Base-by-base conservation (phyloP, 2,113 vertebrate genomes). In the Piaya cayana region DNA sequence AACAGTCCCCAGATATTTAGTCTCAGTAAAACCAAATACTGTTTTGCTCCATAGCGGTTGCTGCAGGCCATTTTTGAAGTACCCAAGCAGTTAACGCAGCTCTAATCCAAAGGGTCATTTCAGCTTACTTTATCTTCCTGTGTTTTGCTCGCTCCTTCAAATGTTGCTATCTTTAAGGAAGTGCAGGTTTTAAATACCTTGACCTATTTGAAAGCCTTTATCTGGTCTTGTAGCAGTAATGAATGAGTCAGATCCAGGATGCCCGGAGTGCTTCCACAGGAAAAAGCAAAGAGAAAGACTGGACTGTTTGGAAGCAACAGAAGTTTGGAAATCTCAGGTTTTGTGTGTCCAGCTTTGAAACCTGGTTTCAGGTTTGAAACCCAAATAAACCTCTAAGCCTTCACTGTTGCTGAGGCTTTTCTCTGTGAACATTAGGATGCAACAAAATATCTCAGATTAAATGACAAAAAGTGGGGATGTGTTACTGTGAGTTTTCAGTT, bases 171-270 rank as follows among this genome's bases (percentile, higher is more conserved):
- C 64, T 67, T 50, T 30, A n/a, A 62, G 82, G 79, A 93, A 88
- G 59, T 49, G 25, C 65, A 63, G 79, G 64, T 80, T 91, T 88
- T 56, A 53, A 90, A 53, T 64, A 45, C 88, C 53, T 7, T 42
- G 76, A 83, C 36, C 39, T 83, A 56, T 88, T 82, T 92, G 69
- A 56, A 88, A 83, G 80, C 60, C n/a, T 86, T 90, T 78, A 37
- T 93, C 49, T 81, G 65, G 43, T 79, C 68, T 56, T 77, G 55
- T 60, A 75, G 82, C 36, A 56, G 36, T 36, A 29, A 10, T 39
- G 60, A 29, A 10, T 39, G 60, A 92, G 72, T 86, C 88, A 90
- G 87, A 70, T 86, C 50, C 79, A 77, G 84, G 42, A 92, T 91
- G 87, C 68, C 43, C 75, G 45, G 45, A 27, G 23, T 43, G 64